phyloP scores from a whole-genome alignment of 2,113 vertebrate species.

The Microtus richardsoni region DNA sequence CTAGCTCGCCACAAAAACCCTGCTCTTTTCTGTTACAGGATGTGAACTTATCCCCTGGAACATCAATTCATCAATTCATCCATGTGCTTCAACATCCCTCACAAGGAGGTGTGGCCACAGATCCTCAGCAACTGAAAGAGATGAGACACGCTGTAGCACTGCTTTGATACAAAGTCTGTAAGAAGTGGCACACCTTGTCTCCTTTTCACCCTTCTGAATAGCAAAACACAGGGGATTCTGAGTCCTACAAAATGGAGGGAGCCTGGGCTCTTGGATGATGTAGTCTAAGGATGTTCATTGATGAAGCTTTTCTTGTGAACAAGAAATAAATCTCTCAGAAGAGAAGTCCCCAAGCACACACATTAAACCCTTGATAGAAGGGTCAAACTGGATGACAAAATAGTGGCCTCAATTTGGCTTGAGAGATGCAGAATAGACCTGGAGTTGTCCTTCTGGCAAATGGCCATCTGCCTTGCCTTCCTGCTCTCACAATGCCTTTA shows the following conservation, averaged over 20 bases:
- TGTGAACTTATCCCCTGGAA: not conserved
- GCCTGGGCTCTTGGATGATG: not conserved
- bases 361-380: constrained; percentile 7
- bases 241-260: not conserved
- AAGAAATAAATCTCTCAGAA: not conserved
- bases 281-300: not conserved
- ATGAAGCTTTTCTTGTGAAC: not conserved
- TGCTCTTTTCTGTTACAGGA: not conserved
- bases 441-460: not conserved
- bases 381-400: not conserved
- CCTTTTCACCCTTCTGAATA: not conserved
- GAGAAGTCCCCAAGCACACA: not conserved
- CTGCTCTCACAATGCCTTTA: not conserved
- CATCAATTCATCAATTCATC: not conserved
- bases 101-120: not conserved
- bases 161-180: not conserved
- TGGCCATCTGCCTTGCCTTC: not conserved
- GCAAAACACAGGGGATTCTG: not conserved
- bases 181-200: not conserved
- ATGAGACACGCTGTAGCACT: not conserved
- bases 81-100: not conserved
- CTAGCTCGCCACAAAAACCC: not conserved
- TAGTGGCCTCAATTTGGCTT: not conserved
- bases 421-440: not conserved
- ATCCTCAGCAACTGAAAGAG: not conserved